Conservation (phyloP, 2,888 invertebrate genomes). For the Cephus runcator region DNA sequence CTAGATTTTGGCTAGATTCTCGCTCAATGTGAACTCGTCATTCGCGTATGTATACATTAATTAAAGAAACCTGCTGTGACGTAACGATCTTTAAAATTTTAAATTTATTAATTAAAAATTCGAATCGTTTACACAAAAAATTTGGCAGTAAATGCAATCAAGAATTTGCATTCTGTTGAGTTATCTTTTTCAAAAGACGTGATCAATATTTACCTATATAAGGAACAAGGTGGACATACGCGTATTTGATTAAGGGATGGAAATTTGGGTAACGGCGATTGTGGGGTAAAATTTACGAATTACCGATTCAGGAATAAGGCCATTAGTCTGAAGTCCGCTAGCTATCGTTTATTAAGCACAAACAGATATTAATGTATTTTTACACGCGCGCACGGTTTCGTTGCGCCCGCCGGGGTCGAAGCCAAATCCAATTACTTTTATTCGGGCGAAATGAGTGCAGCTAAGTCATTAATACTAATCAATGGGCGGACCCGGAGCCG, state of each 20-base stretch:
- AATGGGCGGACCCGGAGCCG: slow-evolving; percentile 50
- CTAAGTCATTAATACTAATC: slow-evolving; percentile 67
- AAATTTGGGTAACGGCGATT: background rate
- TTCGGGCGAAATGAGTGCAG: slow-evolving; percentile 66
- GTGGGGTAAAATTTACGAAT: slow-evolving; percentile 45
- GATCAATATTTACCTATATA: background rate
- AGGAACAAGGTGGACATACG: background rate
- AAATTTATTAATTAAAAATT: background rate
- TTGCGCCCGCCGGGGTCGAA: slow-evolving; percentile 49
- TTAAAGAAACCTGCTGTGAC: background rate
- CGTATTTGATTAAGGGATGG: background rate
- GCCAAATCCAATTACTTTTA: slow-evolving; percentile 67
- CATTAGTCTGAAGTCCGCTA: slow-evolving; percentile 61
- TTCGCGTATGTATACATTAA: background rate
- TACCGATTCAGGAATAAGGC: slow-evolving; percentile 60
- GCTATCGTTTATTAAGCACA: slow-evolving; percentile 65
- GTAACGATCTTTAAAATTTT: background rate
- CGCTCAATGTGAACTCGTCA: background rate
- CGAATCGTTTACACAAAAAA: background rate
- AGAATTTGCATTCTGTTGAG: background rate
- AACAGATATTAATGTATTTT: slow-evolving; percentile 67
- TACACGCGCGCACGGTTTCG: slow-evolving; percentile 50
- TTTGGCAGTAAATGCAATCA: background rate
- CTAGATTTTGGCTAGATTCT: background rate
- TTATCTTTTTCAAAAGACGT: background rate